These are phyloP conservation scores for Australoheros facetus DNA, from an alignment of 2,797 vertebrate species.

Conservation along the genomic window DNA sequence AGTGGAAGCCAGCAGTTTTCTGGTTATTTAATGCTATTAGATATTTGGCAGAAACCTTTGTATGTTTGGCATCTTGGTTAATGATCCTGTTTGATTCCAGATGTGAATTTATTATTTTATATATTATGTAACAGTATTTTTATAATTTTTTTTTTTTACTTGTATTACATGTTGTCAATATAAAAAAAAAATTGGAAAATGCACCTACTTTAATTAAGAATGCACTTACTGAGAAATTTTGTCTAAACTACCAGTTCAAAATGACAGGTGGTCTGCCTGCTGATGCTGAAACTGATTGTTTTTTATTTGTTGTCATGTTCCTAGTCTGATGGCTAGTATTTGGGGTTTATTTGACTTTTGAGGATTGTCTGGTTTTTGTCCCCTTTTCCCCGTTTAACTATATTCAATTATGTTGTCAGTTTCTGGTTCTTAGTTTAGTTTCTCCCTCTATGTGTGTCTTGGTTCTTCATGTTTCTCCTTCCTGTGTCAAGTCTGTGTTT, in stretches of 20 bases:
- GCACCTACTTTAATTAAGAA: neutral
- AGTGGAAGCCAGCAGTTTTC: neutral
- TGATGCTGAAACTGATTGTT: neutral
- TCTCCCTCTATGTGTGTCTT: no score
- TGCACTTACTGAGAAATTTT: neutral
- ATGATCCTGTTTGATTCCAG: neutral
- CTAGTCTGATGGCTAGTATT: no score
- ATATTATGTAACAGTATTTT: neutral
- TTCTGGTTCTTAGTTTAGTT: no score
- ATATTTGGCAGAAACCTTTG: neutral
- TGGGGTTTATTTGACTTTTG: no score
- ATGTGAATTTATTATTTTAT: neutral
- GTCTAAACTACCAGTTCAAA: neutral
- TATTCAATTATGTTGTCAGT: no score
- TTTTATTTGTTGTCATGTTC: neutral
- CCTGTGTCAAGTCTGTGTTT: no score
- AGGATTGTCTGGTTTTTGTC: no score
- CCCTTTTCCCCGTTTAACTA: no score
- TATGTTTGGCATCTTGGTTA: neutral
- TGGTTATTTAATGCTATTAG: neutral
- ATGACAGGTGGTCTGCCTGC: neutral
- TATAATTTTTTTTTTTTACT: neutral
- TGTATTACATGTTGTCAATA: neutral
- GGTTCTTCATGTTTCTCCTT: no score
- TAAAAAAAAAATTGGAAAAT: neutral